phyloP scores from a whole-genome alignment of 2,888 invertebrate species.

The Ligdia adustata region DNA sequence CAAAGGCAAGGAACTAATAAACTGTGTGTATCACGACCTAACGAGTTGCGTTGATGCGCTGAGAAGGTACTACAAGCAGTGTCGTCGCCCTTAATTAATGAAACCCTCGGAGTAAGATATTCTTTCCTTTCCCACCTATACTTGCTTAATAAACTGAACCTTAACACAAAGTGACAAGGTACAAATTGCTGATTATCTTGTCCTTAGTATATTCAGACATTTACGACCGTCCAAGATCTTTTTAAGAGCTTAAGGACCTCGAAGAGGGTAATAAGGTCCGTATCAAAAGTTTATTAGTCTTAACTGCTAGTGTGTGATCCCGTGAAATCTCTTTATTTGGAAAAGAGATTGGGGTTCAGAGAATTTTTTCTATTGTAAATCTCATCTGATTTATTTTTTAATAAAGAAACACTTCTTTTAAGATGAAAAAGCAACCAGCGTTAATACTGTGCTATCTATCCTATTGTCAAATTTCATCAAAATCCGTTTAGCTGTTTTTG shows the following conservation, averaged over 20 bases:
- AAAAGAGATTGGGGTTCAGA: slow-evolving; percentile 2
- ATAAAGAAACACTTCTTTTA: too few species aligned
- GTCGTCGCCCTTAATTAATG: slow-evolving; percentile 42
- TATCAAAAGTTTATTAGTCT: slow-evolving; percentile 32
- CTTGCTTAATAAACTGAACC: slow-evolving; percentile 8
- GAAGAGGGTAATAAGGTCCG: slow-evolving; percentile 29
- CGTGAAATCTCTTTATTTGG: slow-evolving; percentile 3
- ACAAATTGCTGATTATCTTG: slow-evolving; percentile 10
- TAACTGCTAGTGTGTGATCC: slow-evolving; percentile 18
- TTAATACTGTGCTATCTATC: too few species aligned
- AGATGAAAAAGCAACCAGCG: too few species aligned
- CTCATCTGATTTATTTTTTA: too few species aligned
- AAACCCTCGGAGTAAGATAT: slow-evolving; percentile 33
- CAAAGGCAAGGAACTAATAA: slow-evolving; percentile 2
- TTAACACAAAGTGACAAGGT: slow-evolving; percentile 19
- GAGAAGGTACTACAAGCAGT: slow-evolving; percentile 35
- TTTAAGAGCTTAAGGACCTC: slow-evolving; percentile 27
- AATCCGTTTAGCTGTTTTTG: too few species aligned
- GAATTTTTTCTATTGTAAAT: too few species aligned
- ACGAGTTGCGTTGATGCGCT: slow-evolving; percentile 47
- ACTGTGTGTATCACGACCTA: slow-evolving; percentile 37
- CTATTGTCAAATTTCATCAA: too few species aligned
- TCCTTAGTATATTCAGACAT: slow-evolving; percentile 18
- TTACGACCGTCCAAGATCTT: slow-evolving; percentile 33
- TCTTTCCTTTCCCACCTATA: slow-evolving; percentile 24